Percentiles rank a stretch among this genome's conserved stretches.
Evolutionary conservation across 1,140 invertebrate genomes (phyloP).

Genomic region (Ooceraea biroi): DNA sequence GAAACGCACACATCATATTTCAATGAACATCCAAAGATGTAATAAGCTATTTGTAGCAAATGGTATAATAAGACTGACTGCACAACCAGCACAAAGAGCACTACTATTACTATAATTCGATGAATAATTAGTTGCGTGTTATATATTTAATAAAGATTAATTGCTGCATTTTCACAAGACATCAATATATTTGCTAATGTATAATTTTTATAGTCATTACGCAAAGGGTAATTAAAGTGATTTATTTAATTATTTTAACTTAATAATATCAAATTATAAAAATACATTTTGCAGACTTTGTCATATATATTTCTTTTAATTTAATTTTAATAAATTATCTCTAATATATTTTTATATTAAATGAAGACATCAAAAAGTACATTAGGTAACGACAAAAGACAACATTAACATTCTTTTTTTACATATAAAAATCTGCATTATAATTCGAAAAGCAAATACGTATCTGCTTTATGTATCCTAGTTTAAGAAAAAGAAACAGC

Average conservation of each 20-base stretch:
- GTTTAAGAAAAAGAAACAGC: conserved; percentile 66
- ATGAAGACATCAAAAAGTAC: background rate
- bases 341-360: conserved; percentile 16
- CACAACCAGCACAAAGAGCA: background rate
- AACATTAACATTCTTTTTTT: conserved; percentile 13
- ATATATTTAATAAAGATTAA: background rate
- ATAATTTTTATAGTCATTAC: conserved; percentile 13
- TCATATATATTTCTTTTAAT: conserved; percentile 27
- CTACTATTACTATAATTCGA: conserved; percentile 2
- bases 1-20: conserved; percentile 54
- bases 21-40: conserved; percentile 14
- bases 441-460: background rate
- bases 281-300: conserved; percentile 2
- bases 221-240: background rate
- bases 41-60: conserved; percentile 2
- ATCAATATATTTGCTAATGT: background rate
- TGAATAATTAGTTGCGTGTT: conserved; percentile 9
- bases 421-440: background rate
- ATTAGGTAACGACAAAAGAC: background rate
- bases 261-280: background rate
- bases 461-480: conserved; percentile 9
- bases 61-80: conserved; percentile 33
- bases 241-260: conserved; percentile 24
- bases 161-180: background rate
- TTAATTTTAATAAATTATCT: conserved; percentile 16